Evolutionary conservation across 1,140 invertebrate genomes (phyloP).

Genomic region (Panagrolaimus sp.): DNA sequence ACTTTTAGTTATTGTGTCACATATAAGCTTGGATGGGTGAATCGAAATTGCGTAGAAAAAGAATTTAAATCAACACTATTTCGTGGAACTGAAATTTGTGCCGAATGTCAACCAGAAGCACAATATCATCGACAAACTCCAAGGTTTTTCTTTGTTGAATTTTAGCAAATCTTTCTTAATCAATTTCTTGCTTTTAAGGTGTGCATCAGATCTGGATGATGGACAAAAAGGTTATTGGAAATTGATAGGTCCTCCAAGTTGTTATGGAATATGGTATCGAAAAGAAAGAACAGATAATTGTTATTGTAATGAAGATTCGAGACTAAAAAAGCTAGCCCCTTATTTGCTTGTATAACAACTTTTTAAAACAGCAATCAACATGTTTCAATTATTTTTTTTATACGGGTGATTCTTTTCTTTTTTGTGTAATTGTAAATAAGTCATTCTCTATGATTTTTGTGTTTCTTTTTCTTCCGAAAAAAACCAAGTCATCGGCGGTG

Average conservation of each 20-base stretch:
- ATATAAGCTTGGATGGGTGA: constrained; percentile 48
- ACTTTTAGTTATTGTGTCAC: constrained; percentile 49
- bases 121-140: constrained; percentile 43
- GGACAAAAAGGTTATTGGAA: constrained; percentile 53
- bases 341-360: neutral
- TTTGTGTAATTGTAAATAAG: no score
- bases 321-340: neutral
- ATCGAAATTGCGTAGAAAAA: constrained; percentile 42
- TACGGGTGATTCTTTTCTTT: no score
- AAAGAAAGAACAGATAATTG: neutral
- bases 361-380: no score
- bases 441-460: no score
- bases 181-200: constrained; percentile 27
- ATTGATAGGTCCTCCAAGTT: constrained; percentile 44
- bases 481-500: no score
- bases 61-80: constrained; percentile 22
- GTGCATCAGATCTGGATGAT: constrained; percentile 49
- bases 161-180: neutral
- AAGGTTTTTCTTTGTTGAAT: constrained; percentile 25
- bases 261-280: constrained; percentile 46
- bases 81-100: constrained; percentile 33
- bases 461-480: no score
- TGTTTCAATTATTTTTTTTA: no score
- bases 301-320: neutral
- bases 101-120: constrained; percentile 52